These are phyloP conservation scores for Passer montanus DNA, from an alignment of 2,113 vertebrate species.

Conservation along the genomic window DNA sequence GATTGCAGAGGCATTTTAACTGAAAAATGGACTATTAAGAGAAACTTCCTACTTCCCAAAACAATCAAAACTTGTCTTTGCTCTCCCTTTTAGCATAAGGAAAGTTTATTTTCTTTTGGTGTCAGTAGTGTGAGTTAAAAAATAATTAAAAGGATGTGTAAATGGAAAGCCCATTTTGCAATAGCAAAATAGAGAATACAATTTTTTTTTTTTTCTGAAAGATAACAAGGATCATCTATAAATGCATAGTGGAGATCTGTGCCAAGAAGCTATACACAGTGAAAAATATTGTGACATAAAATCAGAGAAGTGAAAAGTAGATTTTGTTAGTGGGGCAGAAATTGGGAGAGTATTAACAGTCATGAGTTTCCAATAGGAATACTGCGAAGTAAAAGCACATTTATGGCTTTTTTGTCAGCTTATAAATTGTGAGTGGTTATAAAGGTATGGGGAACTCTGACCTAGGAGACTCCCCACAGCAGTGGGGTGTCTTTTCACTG, in stretches of 20 bases:
- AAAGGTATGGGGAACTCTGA: background rate
- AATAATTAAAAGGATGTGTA: background rate
- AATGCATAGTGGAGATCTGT: background rate
- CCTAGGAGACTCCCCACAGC: too few relatives aligned
- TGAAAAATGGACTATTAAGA: background rate
- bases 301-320: background rate
- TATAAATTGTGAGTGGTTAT: background rate
- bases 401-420: background rate
- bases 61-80: background rate
- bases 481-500: background rate
- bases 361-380: background rate
- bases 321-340: background rate
- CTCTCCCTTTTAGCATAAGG: background rate
- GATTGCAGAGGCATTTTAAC: background rate
- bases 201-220: background rate
- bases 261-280: background rate
- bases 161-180: background rate
- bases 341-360: background rate
- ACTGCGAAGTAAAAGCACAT: background rate
- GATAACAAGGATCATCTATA: background rate
- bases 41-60: background rate
- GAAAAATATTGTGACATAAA: background rate
- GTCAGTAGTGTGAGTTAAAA: background rate
- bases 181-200: background rate
- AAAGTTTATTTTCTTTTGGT: background rate